Base-by-base conservation (phyloP, 64 coral and sea anemone genomes). In the Montipora efflorescens region DNA sequence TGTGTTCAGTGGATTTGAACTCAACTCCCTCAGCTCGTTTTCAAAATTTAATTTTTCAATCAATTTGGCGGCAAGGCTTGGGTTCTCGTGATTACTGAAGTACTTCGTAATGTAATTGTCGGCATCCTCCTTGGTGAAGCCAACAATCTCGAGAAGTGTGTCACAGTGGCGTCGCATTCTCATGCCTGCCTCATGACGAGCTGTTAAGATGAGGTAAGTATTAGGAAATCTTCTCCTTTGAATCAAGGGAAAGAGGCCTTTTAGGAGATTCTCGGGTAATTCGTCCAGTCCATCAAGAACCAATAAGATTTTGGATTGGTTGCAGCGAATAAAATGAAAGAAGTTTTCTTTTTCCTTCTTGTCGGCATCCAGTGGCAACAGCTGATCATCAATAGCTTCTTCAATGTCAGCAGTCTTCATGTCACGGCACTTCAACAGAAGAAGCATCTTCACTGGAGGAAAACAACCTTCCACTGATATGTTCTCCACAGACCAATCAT, bases 401-500 rank as follows among this genome's bases (percentile, higher is more conserved):
- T 79, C 57, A 1, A 71, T 77, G 67, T 91, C 62, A 14, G 55
- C 76, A 9, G 71, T 74, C 22, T 74, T 21, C 71, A 74, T 36
- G 36, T 36, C n/a, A 55, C 89, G 55, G 47, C 89, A 91, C 49
- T 91, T 91, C 59, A 91, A 14, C 11, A 91, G 22, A 22, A 91
- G 20, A 11, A 91, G 16, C 48, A 89, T 44, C 3, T 89, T n/a
- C 5, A 89, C 74, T 78, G 77, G 11, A 58, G 87, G 87, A 78
- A 91, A 91, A 2, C 25, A 74, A 5, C 20, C 71, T 13, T 62
- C 43, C 10, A 22, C 9, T 80, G 61, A 23, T 36, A 55, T 91
- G 59, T 64, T 55, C 59, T 59, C 89, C 8, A 91, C 49, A 59
- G 89, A 75, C 89, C 89, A 91, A 58, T 91, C 89, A 58, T 80